Percentiles rank a stretch among this genome's conserved stretches.
Conservation (phyloP, 2,888 invertebrate species). For the Lepidocyrtoides sp. region DNA sequence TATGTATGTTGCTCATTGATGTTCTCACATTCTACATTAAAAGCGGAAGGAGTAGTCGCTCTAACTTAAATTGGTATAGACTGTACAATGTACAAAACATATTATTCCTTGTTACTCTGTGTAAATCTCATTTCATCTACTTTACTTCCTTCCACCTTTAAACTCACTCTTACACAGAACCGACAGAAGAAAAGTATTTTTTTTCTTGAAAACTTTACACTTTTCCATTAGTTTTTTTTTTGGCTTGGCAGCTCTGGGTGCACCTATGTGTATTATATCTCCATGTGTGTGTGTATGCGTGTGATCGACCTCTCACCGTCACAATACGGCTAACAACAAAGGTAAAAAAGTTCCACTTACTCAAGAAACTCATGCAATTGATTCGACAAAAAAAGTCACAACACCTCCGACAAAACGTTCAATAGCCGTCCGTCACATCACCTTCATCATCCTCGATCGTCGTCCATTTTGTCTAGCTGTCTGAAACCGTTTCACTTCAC, state of each 20-base stretch:
- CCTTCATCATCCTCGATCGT: slow-evolving; percentile 10
- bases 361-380: not conserved
- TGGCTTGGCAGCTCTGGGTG: slow-evolving; percentile 1
- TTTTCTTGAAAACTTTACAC: not conserved
- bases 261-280: too few species aligned
- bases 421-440: slow-evolving; percentile 44
- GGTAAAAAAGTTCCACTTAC: not conserved
- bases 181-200: not conserved
- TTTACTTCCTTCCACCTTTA: not conserved
- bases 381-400: slow-evolving; percentile 42
- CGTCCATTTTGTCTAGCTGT: slow-evolving; percentile 39
- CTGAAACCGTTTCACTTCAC: slow-evolving; percentile 45
- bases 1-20: slow-evolving; percentile 55
- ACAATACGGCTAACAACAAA: too few species aligned
- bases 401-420: not conserved
- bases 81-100: too few species aligned
- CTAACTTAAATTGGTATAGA: too few species aligned
- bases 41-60: not conserved
- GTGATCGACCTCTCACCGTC: slow-evolving; percentile 38
- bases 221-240: not conserved
- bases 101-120: too few species aligned
- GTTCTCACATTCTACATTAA: not conserved
- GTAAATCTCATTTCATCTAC: too few species aligned
- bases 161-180: not conserved
- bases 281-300: too few species aligned